Base-by-base conservation (phyloP, 2,797 vertebrate genomes). In the Smutsia temminckii region DNA sequence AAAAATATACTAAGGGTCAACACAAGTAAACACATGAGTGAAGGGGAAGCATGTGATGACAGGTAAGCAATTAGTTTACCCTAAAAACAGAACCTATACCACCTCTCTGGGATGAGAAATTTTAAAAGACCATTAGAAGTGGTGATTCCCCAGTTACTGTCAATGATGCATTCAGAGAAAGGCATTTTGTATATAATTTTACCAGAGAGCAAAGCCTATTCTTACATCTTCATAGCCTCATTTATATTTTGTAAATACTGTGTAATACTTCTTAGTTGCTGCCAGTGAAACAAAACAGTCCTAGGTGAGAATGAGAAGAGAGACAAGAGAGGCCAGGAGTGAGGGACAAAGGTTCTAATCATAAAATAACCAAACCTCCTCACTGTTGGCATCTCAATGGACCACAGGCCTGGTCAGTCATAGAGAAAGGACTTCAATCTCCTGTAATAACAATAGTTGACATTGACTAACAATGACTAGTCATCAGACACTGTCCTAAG, bases 161-260 rank as follows among this genome's bases (percentile, higher is more conserved):
- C 66, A 77, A 55, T 46, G 89, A 89, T 72, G 61, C 55, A 84
- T 71, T 94, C n/a, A n/a, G 49, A 96, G n/a, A 49, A 68, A 57
- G 66, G 9, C 34, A 64, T 89, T 86, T 94, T 74, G 27, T 61
- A n/a, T 23, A 55, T 78, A 91, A 92, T 49, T 69, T 64, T 37
- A n/a, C 37, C 46, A 20, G 34, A 68, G 46, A 78, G 29, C 2
- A 91, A 49, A 94, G 32, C 27, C 25, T 88, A 59, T 59, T 88
- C 84, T 79, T 78, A 63, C 59, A 40, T 2, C 20, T 81, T 85
- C 32, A 25, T 12, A 69, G 49, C 42, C 83, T 27, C 29, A 29
- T 53, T 91, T 94, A 63, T 79, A 75, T 64, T 85, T 83, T 85
- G 84, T 59, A 93, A 97, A 78, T 57, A 51, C 63, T 18, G 2